Conservation (phyloP, 1,140 invertebrate genomes). For the Hylaeus volcanicus region DNA sequence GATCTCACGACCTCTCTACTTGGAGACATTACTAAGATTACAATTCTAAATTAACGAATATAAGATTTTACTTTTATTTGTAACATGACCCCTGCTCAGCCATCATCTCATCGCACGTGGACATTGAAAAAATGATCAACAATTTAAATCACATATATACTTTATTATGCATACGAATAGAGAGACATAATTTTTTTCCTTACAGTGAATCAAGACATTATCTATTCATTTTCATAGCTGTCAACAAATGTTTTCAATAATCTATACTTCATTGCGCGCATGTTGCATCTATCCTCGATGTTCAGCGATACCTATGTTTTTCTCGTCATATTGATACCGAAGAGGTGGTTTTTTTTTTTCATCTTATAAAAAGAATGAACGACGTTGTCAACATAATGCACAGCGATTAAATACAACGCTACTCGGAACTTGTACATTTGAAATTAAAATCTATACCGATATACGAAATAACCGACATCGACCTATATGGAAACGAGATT, state of each 20-base stretch:
- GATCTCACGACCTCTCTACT: too few relatives aligned
- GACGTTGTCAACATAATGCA: slow-evolving; percentile 13
- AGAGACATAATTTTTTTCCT: slow-evolving; percentile 57
- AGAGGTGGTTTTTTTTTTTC: slow-evolving; percentile 31
- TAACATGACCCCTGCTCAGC: too few relatives aligned
- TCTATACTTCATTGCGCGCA: slow-evolving; percentile 54
- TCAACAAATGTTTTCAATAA: slow-evolving; percentile 53
- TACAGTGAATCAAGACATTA: slow-evolving; percentile 51
- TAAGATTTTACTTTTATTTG: too few relatives aligned
- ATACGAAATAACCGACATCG: slow-evolving; percentile 30
- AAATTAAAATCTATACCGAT: slow-evolving; percentile 34
- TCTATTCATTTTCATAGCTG: slow-evolving; percentile 48
- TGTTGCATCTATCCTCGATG: slow-evolving; percentile 22
- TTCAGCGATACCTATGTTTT: slow-evolving; percentile 24
- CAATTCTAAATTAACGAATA: too few relatives aligned
- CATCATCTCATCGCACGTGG: too few relatives aligned
- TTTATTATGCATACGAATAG: slow-evolving; percentile 62
- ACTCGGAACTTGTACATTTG: not conserved
- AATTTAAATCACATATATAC: slow-evolving; percentile 60
- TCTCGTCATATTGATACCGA: slow-evolving; percentile 43
- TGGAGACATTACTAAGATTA: too few relatives aligned
- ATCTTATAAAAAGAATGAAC: slow-evolving; percentile 5
- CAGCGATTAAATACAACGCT: slow-evolving; percentile 23
- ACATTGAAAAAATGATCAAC: not conserved
- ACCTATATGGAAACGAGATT: not conserved